Conservation (phyloP, 1,140 invertebrate species). For the Metaphire vulgaris region DNA sequence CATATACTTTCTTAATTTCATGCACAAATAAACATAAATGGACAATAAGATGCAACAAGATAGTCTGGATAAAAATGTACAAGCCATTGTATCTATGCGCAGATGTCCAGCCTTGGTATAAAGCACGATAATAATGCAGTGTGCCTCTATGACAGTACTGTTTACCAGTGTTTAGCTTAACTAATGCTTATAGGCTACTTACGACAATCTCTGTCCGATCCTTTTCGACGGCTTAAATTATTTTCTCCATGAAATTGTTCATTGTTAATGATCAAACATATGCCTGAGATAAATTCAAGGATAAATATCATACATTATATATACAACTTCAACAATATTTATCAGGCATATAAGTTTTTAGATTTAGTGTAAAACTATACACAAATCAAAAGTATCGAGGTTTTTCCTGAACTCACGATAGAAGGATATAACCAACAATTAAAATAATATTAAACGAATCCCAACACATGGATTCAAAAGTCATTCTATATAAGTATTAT, state of each 20-base stretch:
- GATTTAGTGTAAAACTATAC: neutral
- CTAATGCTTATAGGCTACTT: neutral
- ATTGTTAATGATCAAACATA: neutral
- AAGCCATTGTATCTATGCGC: too few relatives aligned
- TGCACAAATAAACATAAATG: neutral
- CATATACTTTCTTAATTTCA: too few relatives aligned
- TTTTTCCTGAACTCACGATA: too few relatives aligned
- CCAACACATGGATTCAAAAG: too few relatives aligned
- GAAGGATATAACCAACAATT: too few relatives aligned
- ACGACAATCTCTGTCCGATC: neutral
- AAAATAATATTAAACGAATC: neutral
- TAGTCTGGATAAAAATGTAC: neutral
- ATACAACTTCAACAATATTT: neutral
- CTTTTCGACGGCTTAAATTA: neutral
- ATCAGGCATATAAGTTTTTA: neutral
- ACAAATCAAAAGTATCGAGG: neutral
- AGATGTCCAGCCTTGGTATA: too few relatives aligned
- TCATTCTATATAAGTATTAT: too few relatives aligned
- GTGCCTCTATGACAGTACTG: too few relatives aligned
- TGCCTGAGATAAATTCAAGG: neutral
- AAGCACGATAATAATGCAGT: too few relatives aligned
- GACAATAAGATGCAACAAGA: neutral
- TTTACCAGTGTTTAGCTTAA: neutral
- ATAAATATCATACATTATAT: neutral
- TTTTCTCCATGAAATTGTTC: neutral